Conservation (phyloP, 2,888 invertebrate genomes). For the Anarsia innoxiella region DNA sequence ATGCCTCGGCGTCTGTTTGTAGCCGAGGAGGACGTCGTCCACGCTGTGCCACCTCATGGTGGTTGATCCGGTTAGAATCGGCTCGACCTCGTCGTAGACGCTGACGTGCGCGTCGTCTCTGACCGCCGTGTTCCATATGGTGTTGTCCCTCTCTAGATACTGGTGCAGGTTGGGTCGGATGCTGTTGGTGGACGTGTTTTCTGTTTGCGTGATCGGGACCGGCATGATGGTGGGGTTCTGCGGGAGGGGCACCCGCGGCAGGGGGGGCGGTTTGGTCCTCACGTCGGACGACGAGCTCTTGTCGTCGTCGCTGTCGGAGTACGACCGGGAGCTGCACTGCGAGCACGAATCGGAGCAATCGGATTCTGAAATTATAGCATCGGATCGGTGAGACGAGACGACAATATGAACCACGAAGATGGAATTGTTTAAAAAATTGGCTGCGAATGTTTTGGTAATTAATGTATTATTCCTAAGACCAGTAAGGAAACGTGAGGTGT, state of each 20-base stretch:
- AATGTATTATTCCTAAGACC: too few species aligned
- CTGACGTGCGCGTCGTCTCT: slow-evolving; percentile 33
- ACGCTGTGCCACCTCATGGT: slow-evolving; percentile 45
- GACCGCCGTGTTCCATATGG: slow-evolving; percentile 53
- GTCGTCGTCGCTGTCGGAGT: slow-evolving; percentile 44
- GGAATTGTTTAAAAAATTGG: too few species aligned
- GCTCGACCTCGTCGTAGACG: slow-evolving; percentile 32
- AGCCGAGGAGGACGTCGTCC: slow-evolving; percentile 32
- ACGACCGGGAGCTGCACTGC: slow-evolving; percentile 68
- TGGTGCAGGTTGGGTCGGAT: slow-evolving; percentile 62
- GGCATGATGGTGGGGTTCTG: slow-evolving; percentile 26
- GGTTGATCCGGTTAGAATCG: slow-evolving; percentile 32
- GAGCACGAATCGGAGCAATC: slow-evolving; percentile 84
- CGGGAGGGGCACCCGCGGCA: slow-evolving; percentile 34
- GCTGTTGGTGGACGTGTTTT: slow-evolving; percentile 44
- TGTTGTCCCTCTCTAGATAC: slow-evolving; percentile 58
- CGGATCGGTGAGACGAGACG: too few species aligned
- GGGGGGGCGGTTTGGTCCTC: slow-evolving; percentile 44
- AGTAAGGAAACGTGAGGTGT: too few species aligned
- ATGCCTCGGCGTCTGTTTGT: slow-evolving; percentile 23
- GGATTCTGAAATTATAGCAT: slow-evolving; percentile 78
- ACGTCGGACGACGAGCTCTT: slow-evolving; percentile 32
- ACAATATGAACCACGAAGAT: too few species aligned
- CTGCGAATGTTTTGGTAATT: too few species aligned
- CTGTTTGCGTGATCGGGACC: slow-evolving; percentile 41